Percentiles rank a stretch among this genome's conserved stretches.
These are phyloP conservation scores for Lagopus leucura DNA, from an alignment of 2,113 vertebrate species.

Conservation along the genomic window DNA sequence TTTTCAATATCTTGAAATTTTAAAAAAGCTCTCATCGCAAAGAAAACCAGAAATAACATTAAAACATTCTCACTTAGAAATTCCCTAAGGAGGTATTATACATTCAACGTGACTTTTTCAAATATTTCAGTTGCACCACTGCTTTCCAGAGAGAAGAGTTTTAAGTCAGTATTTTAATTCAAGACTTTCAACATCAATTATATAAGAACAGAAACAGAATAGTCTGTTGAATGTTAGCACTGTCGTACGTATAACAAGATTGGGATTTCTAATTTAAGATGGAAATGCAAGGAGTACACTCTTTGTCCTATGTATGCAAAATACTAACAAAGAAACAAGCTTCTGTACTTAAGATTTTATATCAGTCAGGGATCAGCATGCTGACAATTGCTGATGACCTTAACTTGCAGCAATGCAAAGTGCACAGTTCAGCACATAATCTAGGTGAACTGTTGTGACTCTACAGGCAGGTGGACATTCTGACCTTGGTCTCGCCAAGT, in stretches of 20 bases:
- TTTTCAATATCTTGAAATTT: neutral
- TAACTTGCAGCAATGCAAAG: neutral
- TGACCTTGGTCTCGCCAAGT: neutral
- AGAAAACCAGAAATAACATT: neutral
- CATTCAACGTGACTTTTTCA: neutral
- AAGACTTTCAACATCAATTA: neutral
- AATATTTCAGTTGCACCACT: neutral
- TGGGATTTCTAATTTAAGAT: neutral
- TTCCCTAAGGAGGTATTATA: neutral
- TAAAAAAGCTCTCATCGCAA: neutral
- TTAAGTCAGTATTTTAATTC: neutral
- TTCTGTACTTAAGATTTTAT: neutral
- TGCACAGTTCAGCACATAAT: neutral
- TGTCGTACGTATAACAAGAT: neutral
- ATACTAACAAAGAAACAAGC: neutral
- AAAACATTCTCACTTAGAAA: neutral
- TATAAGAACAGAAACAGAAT: neutral
- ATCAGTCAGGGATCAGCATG: neutral
- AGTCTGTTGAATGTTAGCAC: neutral
- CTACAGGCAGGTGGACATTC: neutral
- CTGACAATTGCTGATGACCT: neutral
- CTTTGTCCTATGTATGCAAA: neutral
- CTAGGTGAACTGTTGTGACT: rapidly evolving
- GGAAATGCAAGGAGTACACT: neutral
- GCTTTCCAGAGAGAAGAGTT: neutral